Base-by-base conservation (phyloP, 2,797 vertebrate species). In the Acrossocheilus fasciatus region DNA sequence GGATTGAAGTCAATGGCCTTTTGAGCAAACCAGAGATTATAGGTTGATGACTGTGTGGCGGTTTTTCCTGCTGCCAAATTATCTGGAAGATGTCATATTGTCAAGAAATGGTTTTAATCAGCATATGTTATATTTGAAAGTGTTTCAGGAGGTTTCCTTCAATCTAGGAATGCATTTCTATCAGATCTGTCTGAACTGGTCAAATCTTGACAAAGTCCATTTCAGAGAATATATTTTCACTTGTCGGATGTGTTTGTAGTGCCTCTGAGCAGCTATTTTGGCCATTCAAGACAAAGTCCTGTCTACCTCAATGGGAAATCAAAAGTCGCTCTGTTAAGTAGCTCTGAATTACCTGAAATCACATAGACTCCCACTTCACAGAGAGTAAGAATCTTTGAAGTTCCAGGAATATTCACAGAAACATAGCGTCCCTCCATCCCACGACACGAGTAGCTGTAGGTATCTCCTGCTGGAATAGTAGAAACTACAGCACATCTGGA, bases 361-460 rank as follows among this genome's bases (percentile, higher is more conserved):
- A n/a, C 54, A 59, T 59, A 59, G 54, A 59, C 54, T n/a, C 20
- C 18, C 54, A 59, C 54, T 10, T 59, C 54, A 59, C 54, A 59
- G 3, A 59, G 54, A 59, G 54, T n/a, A 10, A 59, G 54, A 59
- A 4, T 0, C 20, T n/a, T 59, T 59, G 20, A 59, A 59, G 6
- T 23, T 59, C 54, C 54, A 59, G 8, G 8, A 23, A 59, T n/a
- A n/a, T 59, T 26, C 72, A 84, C 70, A 84, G 4, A 12, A 30
- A 87, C 75, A 39, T 83, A 87, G 15, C 43, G 66, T 41, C 86
- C 86, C 30, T 0, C 12, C 86, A 79, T 87, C 47, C 26, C 26
- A 62, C 30, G 14, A 68, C 74, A 87, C 2, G 41, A 30, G 41
- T 20, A 64, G 43, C 1, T 88, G 43, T 8, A 20, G 10, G 81